phyloP scores from a whole-genome alignment of 2,797 vertebrate genomes.

The Amblyopsis hoosieri region DNA sequence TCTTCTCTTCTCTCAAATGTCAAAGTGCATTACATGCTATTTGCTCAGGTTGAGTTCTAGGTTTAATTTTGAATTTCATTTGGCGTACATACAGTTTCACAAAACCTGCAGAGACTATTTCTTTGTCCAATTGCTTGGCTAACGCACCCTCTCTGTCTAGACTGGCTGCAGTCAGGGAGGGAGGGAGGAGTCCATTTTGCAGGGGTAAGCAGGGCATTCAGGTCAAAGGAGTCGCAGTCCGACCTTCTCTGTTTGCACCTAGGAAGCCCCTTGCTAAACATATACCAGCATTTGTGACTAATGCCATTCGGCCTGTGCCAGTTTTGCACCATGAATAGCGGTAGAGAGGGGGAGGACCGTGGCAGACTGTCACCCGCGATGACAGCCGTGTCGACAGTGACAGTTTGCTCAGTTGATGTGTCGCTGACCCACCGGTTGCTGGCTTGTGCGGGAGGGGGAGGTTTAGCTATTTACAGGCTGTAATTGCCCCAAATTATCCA shows the following conservation, averaged over 20 bases:
- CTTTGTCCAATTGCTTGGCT: not conserved
- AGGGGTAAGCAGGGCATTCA: conserved; percentile 20
- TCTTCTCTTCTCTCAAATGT: not conserved
- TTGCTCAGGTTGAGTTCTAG: not conserved
- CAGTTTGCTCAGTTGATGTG: conserved; percentile 59
- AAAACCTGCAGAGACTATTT: not conserved
- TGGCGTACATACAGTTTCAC: not conserved
- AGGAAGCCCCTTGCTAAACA: conserved; percentile 60
- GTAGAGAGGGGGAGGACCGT: conserved; percentile 14
- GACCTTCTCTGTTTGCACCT: conserved; percentile 69
- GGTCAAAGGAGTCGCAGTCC: conserved; percentile 30
- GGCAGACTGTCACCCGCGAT: conserved; percentile 46
- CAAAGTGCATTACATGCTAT: not conserved
- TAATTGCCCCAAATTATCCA: conserved; percentile 36
- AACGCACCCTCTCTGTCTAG: not conserved
- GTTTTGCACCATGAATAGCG: conserved; percentile 58
- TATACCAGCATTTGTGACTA: conserved; percentile 41
- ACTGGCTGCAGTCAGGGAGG: conserved; percentile 16
- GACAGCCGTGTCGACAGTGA: conserved; percentile 48
- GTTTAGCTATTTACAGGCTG: conserved; percentile 35
- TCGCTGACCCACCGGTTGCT: conserved; percentile 43
- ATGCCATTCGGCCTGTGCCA: conserved; percentile 5
- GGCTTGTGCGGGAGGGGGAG: conserved; percentile 27
- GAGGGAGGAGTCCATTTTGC: conserved; percentile 31
- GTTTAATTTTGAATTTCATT: not conserved